Evolutionary conservation across 2,797 vertebrate genomes (phyloP).

Genomic region (Tragopan temminckii): DNA sequence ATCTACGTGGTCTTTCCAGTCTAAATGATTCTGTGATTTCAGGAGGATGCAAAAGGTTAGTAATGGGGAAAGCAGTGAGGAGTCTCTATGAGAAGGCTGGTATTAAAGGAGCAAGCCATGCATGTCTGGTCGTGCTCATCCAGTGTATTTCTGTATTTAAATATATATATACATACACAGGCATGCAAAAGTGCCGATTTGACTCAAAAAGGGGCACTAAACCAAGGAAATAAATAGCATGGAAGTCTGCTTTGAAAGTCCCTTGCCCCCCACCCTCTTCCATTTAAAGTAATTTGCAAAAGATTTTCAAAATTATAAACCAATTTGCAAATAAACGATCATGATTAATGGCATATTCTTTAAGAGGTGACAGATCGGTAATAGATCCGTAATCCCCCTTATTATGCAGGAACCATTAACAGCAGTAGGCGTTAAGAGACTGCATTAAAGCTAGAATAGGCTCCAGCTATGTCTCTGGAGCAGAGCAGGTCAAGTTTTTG

Average conservation of each 20-base stretch:
- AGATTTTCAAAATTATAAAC: slow-evolving; percentile 70
- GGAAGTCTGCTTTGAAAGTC: slow-evolving; percentile 2
- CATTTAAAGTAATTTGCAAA: slow-evolving; percentile 62
- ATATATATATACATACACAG: not conserved
- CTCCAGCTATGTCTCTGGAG: slow-evolving; percentile 20
- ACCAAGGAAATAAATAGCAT: not conserved
- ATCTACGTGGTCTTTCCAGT: too few relatives aligned
- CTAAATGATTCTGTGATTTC: too few relatives aligned
- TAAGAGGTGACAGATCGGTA: slow-evolving; percentile 46
- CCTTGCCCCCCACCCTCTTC: slow-evolving; percentile 11
- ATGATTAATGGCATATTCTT: slow-evolving; percentile 63
- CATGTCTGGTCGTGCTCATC: not conserved
- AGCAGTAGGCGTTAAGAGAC: slow-evolving; percentile 49
- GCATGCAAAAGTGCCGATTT: not conserved
- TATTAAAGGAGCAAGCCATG: not conserved
- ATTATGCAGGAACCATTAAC: slow-evolving; percentile 43
- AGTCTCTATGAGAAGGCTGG: not conserved
- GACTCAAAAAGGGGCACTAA: slow-evolving; percentile 20
- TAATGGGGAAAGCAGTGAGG: not conserved
- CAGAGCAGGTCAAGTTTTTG: slow-evolving; percentile 42
- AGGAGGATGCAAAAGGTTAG: not conserved
- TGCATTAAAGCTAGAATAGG: slow-evolving; percentile 29
- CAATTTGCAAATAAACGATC: slow-evolving; percentile 70
- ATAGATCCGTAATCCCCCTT: slow-evolving; percentile 54
- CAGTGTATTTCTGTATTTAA: not conserved